These are phyloP conservation scores for Clunio marinus DNA, from an alignment of 2,888 invertebrate species.

Conservation along the genomic window DNA sequence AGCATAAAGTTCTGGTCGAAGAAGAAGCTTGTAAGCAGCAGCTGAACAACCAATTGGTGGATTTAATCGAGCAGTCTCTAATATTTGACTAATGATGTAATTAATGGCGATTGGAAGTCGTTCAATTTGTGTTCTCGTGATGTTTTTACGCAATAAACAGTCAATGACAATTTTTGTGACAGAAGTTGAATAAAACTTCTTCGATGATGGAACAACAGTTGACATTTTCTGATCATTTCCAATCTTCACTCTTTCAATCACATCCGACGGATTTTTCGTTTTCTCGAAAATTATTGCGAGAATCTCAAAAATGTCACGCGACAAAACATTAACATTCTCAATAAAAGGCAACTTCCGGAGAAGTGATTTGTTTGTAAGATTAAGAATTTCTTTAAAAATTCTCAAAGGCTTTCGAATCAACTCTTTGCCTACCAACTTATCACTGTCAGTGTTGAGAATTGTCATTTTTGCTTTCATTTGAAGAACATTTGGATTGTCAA, in stretches of 20 bases:
- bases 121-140: slow-evolving; percentile 60
- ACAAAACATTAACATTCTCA: slow-evolving; percentile 65
- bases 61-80: slow-evolving; percentile 63
- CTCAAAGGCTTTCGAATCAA: slow-evolving; percentile 57
- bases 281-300: slow-evolving; percentile 18
- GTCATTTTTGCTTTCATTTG: slow-evolving; percentile 44
- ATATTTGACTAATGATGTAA: slow-evolving; percentile 62
- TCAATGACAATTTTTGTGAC: slow-evolving; percentile 30
- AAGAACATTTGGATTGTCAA: slow-evolving; percentile 72
- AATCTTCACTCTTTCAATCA: not conserved
- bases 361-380: slow-evolving; percentile 57
- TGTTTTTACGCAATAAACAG: slow-evolving; percentile 46
- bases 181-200: not conserved
- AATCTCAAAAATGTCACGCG: slow-evolving; percentile 48
- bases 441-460: slow-evolving; percentile 54
- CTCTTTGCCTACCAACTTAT: slow-evolving; percentile 58
- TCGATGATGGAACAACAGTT: not conserved
- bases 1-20: slow-evolving; percentile 63
- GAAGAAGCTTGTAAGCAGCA: slow-evolving; percentile 64
- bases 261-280: not conserved
- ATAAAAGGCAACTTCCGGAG: slow-evolving; percentile 66
- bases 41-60: slow-evolving; percentile 69
- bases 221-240: slow-evolving; percentile 1
- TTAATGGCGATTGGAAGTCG: slow-evolving; percentile 66
- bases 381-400: slow-evolving; percentile 67